These are phyloP conservation scores for Melieria crassipennis DNA, from an alignment of 2,888 invertebrate genomes.

Conservation along the genomic window DNA sequence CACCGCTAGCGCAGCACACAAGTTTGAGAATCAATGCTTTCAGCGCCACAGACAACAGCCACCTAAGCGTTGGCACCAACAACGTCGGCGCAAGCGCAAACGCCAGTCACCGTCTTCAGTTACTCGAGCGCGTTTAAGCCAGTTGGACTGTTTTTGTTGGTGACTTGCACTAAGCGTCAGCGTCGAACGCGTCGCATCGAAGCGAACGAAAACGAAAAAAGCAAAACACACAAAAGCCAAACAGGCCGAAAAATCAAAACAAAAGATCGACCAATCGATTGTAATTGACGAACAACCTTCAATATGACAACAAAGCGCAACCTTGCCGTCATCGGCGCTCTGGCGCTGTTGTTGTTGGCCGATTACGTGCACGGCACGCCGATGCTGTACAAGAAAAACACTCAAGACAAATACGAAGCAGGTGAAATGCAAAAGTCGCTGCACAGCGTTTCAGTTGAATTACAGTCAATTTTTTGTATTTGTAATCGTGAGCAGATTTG, in stretches of 20 bases:
- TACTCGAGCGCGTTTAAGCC: conserved; percentile 43
- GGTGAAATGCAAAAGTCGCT: conserved; percentile 56
- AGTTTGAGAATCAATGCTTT: too few species aligned
- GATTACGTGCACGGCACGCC: conserved; percentile 52
- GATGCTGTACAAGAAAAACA: conserved; percentile 68
- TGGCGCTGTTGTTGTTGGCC: conserved; percentile 40
- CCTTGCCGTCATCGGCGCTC: conserved; percentile 37
- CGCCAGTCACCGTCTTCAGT: conserved; percentile 37
- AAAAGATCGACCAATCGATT: neutral
- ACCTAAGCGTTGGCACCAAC: too few species aligned
- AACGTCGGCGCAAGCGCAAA: neutral
- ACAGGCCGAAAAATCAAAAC: conserved; percentile 14
- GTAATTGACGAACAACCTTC: conserved; percentile 33
- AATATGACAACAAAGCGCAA: conserved; percentile 40
- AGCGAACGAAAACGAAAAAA: conserved; percentile 22
- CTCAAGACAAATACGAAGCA: conserved; percentile 67
- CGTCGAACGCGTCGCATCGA: conserved; percentile 13
- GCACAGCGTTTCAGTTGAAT: neutral
- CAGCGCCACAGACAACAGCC: too few species aligned
- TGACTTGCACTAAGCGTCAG: neutral
- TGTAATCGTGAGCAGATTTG: conserved; percentile 66
- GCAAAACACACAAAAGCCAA: conserved; percentile 11
- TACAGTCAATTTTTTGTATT: neutral
- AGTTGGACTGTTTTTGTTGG: conserved; percentile 38
- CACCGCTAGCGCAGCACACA: too few species aligned